phyloP scores from a whole-genome alignment of 1,140 invertebrate species.

The Listronotus oregonensis region DNA sequence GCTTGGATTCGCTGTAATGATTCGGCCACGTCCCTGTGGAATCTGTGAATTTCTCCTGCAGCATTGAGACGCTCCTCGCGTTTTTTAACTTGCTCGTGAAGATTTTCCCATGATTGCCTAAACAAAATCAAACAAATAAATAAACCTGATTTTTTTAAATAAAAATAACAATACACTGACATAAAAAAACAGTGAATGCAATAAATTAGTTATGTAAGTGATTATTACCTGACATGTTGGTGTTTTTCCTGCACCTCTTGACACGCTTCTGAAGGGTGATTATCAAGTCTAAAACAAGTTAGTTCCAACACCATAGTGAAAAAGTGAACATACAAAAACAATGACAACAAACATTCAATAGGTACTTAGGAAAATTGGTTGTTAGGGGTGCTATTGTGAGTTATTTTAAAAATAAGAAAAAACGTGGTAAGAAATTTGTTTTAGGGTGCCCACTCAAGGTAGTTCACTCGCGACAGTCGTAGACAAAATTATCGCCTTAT shows the following conservation, averaged over 20 bases:
- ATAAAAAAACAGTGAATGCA: conserved; percentile 5
- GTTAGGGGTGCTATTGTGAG: no score
- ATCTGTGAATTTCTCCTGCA: conserved; percentile 94
- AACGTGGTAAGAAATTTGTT: no score
- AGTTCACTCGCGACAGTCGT: no score
- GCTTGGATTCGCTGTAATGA: conserved; percentile 88
- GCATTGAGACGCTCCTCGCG: conserved; percentile 85
- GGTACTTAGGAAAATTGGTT: no score
- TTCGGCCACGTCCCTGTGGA: conserved; percentile 95
- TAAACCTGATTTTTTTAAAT: not conserved
- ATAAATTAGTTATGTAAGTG: conserved; percentile 6
- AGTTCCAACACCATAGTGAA: conserved; percentile 45
- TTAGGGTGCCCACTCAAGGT: no score
- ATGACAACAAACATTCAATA: not conserved
- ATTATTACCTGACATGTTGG: conserved; percentile 43
- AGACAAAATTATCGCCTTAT: no score
- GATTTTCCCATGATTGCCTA: conserved; percentile 85
- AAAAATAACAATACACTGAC: not conserved
- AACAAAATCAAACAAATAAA: not conserved
- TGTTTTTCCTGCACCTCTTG: conserved; percentile 48
- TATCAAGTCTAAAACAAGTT: conserved; percentile 50
- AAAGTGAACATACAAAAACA: conserved; percentile 13
- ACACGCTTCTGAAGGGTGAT: conserved; percentile 42
- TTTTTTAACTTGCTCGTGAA: conserved; percentile 83
- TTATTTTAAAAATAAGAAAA: no score